Percentiles rank a stretch among this genome's conserved stretches.
phyloP scores from a whole-genome alignment of 2,113 vertebrate genomes.

The cat (Felis catus) region DNA sequence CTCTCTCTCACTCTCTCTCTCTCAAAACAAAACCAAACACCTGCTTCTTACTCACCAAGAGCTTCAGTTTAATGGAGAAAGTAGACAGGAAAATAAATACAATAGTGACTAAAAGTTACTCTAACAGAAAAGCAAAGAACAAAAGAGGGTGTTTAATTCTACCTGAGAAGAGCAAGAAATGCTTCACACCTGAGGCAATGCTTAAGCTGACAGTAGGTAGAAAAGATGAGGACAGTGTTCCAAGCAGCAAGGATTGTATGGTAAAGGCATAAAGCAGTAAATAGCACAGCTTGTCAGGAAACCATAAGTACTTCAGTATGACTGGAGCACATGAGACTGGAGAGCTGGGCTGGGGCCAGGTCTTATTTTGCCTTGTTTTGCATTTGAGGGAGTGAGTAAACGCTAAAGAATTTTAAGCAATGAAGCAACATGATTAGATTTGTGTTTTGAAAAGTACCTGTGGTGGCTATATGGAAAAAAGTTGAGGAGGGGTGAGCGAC shows the following conservation, averaged over 20 bases:
- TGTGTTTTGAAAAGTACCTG: constrained; percentile 35
- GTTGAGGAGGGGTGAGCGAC: neutral
- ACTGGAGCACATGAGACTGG: neutral
- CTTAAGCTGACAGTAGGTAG: neutral
- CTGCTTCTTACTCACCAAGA: neutral
- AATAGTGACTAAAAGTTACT: neutral
- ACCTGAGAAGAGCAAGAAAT: neutral
- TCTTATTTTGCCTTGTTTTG: neutral
- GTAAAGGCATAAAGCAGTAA: neutral
- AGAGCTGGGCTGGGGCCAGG: neutral
- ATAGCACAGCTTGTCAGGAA: neutral
- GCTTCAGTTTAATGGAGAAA: neutral
- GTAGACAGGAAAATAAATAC: neutral
- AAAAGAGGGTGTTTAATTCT: constrained; percentile 8
- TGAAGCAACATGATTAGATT: constrained; percentile 11
- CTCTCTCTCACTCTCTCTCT: too few species aligned
- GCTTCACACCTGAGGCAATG: neutral
- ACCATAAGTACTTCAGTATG: neutral
- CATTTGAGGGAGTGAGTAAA: constrained; percentile 9
- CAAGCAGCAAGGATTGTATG: neutral
- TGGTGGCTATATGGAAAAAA: neutral
- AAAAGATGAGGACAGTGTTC: neutral
- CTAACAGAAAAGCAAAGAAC: neutral
- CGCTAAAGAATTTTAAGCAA: constrained; percentile 31
- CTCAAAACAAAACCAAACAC: neutral